Base-by-base conservation (phyloP, 2,113 vertebrate species). In the Tupaia tana region DNA sequence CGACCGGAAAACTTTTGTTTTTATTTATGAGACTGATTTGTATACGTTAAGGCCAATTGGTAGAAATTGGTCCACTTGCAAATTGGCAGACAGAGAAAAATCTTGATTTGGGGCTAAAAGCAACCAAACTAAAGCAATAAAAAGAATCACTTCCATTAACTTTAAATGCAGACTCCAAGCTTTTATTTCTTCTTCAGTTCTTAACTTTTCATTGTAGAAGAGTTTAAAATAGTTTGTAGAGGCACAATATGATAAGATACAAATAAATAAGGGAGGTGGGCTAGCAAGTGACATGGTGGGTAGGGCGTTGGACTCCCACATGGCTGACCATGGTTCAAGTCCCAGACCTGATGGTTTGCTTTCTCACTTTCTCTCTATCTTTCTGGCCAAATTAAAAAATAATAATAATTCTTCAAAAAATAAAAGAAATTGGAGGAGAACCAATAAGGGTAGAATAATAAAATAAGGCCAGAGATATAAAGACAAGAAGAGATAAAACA, bases 21-120 rank as follows among this genome's bases (percentile, higher is more conserved):
- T 97, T 93, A 93, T 97, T 95, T 92, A 95, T 16, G 73, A 78
- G 94, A 56, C 91, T 94, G 96, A 97, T 96, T 97, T 96, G 95
- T 95, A 16, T 97, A 94, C 74, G 91, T 95, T 90, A 95, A 96
- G 95, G 95, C 63, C 97, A 96, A 96, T 97, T 95, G 96, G 95
- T 95, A 95, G 96, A 97, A 94, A 95, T 19, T 85, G 93, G 88
- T 82, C 94, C 83, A 81, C 92, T 96, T 92, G 96, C 88, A 75
- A 96, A 83, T 63, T 95, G 96, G 96, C 96, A 96, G 80, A 93
- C 63, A 3, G 94, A 94, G 86, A 69, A 67, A 85, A 84, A 71
- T 67, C 87, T 93, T 97, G 95, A 95, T 92, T 95, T 85, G 92
- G 92, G 90, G 64, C 90, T 89, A 20, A 80, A 69, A 90, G 73